A percentile compares a stretch with the other conserved stretches of the same genome.
These are phyloP conservation scores for Cephalopholis sonnerati DNA, from an alignment of 2,113 vertebrate species.

Conservation along the genomic window DNA sequence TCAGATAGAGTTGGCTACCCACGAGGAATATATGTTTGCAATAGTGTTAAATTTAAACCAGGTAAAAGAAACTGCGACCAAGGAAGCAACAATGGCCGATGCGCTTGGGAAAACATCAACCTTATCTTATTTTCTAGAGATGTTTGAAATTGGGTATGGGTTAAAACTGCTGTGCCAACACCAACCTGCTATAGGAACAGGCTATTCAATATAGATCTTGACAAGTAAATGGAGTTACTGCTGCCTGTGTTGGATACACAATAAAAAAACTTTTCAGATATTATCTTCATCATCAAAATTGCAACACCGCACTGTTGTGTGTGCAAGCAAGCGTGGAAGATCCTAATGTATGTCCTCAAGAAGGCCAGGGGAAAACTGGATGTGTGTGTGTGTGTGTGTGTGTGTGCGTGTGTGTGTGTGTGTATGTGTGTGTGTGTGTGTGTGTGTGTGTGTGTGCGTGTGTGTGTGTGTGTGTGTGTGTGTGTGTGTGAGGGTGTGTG, in stretches of 20 bases:
- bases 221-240: slow-evolving; percentile 53
- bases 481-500: neutral
- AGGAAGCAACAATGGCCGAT: slow-evolving; percentile 15
- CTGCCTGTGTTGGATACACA: slow-evolving; percentile 42
- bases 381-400: slow-evolving; percentile 12
- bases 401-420: neutral
- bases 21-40: slow-evolving; percentile 6
- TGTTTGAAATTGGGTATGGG: slow-evolving; percentile 44
- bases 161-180: slow-evolving; percentile 37
- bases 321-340: neutral
- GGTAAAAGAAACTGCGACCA: neutral
- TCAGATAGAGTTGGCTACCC: neutral
- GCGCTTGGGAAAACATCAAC: slow-evolving; percentile 23
- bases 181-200: slow-evolving; percentile 14
- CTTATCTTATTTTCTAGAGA: slow-evolving; percentile 39
- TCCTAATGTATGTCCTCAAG: slow-evolving; percentile 25
- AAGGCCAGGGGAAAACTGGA: neutral
- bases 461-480: slow-evolving; percentile 1
- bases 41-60: slow-evolving; percentile 15
- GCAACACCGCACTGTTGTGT: neutral
- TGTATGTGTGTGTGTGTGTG: neutral
- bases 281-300: slow-evolving; percentile 36
- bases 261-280: slow-evolving; percentile 52
- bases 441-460: neutral
- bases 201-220: slow-evolving; percentile 32